Evolutionary conservation across 2,888 invertebrate species (phyloP).

Genomic region (Anthrax anthrax): DNA sequence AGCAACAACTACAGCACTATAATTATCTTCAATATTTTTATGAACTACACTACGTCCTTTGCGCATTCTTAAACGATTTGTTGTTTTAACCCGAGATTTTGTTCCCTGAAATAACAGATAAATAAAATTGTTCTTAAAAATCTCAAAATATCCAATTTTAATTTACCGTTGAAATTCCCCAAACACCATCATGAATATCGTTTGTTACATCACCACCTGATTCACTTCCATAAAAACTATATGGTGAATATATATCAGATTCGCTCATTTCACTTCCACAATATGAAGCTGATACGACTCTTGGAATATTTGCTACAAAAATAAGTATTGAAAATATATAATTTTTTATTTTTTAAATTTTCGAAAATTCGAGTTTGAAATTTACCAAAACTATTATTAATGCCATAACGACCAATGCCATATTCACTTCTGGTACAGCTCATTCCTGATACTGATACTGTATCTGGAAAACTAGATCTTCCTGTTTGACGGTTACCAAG

Average conservation of each 20-base stretch:
- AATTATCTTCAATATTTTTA: constrained; percentile 76
- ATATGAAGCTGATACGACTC: constrained; percentile 59
- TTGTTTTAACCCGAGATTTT: constrained; percentile 32
- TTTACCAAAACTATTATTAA: constrained; percentile 30
- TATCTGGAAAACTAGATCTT: constrained; percentile 10
- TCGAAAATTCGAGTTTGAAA: neutral
- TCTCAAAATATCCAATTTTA: neutral
- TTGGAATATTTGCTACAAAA: constrained; percentile 32
- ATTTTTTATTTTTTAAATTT: neutral
- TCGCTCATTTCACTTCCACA: constrained; percentile 70
- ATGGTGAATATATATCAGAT: constrained; percentile 70
- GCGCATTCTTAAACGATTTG: constrained; percentile 55
- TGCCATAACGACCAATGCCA: constrained; percentile 22
- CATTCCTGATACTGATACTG: constrained; percentile 11
- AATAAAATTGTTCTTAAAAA: neutral
- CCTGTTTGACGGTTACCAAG: constrained; percentile 1
- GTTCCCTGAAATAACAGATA: constrained; percentile 17
- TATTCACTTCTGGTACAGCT: constrained; percentile 28
- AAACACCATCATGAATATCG: constrained; percentile 32
- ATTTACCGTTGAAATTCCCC: constrained; percentile 30
- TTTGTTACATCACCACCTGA: constrained; percentile 35
- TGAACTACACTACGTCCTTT: constrained; percentile 73
- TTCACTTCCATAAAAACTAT: constrained; percentile 54
- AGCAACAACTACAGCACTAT: constrained; percentile 76
- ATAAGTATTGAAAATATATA: neutral